Base-by-base conservation (phyloP, 2,113 vertebrate species). In the Monopterus albus region DNA sequence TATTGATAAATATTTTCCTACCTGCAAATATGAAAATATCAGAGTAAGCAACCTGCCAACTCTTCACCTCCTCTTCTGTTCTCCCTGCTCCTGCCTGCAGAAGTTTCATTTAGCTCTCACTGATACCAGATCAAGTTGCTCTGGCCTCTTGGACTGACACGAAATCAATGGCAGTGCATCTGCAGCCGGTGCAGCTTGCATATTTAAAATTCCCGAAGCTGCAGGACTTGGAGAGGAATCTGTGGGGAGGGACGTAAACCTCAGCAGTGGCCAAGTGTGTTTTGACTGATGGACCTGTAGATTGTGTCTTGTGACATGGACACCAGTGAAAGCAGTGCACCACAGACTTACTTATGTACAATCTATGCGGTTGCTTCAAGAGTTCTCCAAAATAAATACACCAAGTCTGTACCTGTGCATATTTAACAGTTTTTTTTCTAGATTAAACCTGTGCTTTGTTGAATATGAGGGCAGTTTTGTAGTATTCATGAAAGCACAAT, bases 91-190 rank as follows among this genome's bases (percentile, higher is more conserved):
- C 18, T 35, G 7, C 55, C 18, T 20, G 58, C 28, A 55, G 39
- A 56, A 75, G 64, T 69, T 77, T 83, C 62, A 83, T 72, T 89
- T 86, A 78, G 45, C 50, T 69, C 58, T 69, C 38, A 20, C 74
- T 75, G 87, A 83, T 78, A 85, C 57, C 75, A 77, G 81, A 87
- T 87, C 74, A 66, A 72, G 77, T 82, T 72, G 52, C 72, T 51
- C 68, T 38, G 1, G 75, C 67, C 64, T 39, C 20, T n/a, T 31
- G 47, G 66, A 84, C 66, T 62, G 78, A 81, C 77, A 66, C 36
- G 58, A 84, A 86, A 64, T 87, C 87, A 71, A 88, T 79, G 71
- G 23, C 23, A 17, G n/a, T 11, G n/a, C 65, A 67, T 81, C 71
- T 64, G 69, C 83, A 73, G 64, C 0, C 0, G 58, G 52, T 56